Evolutionary conservation across 2,888 invertebrate genomes (phyloP).

Genomic region (Sphaerophoria rueppellii): DNA sequence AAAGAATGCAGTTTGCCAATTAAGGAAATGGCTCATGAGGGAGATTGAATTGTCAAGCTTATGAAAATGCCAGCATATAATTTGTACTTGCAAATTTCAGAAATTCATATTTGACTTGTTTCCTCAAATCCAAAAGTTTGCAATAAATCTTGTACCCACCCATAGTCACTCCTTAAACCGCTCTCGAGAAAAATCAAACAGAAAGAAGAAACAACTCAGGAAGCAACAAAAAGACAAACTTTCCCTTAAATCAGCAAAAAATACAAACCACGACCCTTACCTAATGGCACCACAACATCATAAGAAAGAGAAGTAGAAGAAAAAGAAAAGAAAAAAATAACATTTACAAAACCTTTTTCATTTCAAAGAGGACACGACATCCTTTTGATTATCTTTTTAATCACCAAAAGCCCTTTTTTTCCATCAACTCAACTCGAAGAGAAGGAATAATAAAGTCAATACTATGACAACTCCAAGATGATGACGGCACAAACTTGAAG

Average conservation of each 20-base stretch:
- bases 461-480: constrained; percentile 33
- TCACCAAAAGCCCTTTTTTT: constrained; percentile 57
- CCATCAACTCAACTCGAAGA: not conserved
- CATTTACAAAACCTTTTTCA: not conserved
- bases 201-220: too few species aligned
- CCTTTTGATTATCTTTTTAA: constrained; percentile 73
- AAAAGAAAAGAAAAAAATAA: not conserved
- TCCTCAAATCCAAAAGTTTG: too few species aligned
- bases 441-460: constrained; percentile 48
- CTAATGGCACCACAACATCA: not conserved
- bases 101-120: too few species aligned
- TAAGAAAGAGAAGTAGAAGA: not conserved
- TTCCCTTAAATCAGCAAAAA: not conserved
- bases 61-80: too few species aligned
- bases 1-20: too few species aligned
- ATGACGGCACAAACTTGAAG: constrained; percentile 1
- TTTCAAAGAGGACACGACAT: constrained; percentile 53
- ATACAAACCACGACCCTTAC: not conserved
- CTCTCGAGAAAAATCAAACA: too few species aligned
- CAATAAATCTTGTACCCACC: too few species aligned
- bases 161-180: too few species aligned
- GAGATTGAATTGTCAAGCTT: too few species aligned
- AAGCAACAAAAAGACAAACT: too few species aligned
- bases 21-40: too few species aligned
- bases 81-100: too few species aligned